Evolutionary conservation across 2,113 vertebrate genomes (phyloP).

Genomic region (Mustelus asterias): DNA sequence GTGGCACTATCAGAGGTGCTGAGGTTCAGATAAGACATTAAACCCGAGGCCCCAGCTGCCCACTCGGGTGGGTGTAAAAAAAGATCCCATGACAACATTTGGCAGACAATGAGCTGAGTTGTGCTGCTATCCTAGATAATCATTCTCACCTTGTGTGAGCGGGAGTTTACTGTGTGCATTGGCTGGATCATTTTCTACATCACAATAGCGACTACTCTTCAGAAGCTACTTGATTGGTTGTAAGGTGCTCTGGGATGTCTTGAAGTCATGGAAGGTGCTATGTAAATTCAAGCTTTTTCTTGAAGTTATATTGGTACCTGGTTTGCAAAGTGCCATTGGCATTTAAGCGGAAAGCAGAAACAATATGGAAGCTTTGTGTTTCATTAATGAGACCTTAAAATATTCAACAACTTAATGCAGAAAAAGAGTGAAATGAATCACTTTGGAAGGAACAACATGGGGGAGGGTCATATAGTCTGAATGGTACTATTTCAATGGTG

Average conservation of each 20-base stretch:
- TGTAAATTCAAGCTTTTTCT: neutral
- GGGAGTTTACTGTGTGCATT: neutral
- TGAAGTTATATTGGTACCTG: neutral
- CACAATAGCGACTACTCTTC: neutral
- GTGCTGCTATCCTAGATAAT: neutral
- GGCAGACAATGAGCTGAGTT: neutral
- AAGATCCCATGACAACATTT: neutral
- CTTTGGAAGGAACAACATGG: neutral
- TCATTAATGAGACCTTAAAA: neutral
- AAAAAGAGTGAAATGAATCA: neutral
- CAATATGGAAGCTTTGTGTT: neutral
- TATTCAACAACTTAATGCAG: neutral
- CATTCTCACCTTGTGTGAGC: neutral
- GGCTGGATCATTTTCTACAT: neutral
- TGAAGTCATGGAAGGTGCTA: neutral
- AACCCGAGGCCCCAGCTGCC: neutral
- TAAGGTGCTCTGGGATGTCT: neutral
- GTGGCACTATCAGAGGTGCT: neutral
- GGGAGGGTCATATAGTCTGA: neutral
- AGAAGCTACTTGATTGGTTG: neutral
- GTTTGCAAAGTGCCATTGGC: neutral
- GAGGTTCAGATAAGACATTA: neutral
- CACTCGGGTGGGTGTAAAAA: neutral
- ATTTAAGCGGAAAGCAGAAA: neutral
- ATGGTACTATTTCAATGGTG: neutral